Evolutionary conservation across 2,113 vertebrate species (phyloP), one percentile per base, ranked within the genome.

Genomic region (Parotia lawesii): DNA sequence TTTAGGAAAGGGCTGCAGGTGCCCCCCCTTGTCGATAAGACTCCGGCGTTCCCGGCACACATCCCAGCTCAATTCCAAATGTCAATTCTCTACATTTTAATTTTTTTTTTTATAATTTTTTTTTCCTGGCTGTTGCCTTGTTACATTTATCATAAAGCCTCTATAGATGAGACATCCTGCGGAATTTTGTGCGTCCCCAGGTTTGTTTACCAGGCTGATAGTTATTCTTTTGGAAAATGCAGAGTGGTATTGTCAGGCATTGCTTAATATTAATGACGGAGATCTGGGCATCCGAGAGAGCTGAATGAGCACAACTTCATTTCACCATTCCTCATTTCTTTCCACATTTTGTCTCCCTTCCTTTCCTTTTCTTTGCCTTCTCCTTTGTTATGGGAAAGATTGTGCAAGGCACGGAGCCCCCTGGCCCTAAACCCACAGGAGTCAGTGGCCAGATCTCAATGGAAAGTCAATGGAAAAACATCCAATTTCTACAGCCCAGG

Each of bases 31-130:
- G 64, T 38, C 5, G 69, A 80, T 61, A 76, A 82, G 69, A 35
- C 23, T 33, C 17, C 3, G 10, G 35, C 3, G 31, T 64, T 79
- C 62, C 72, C 31, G 10, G 48, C 2, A 0, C 80, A 12, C 72
- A 88, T 67, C 89, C 90, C 62, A 47, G 93, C 86, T 93, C 94
- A 50, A 93, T 95, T 95, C 91, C 95, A 94, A 94, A 94, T 73
- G 96, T 76, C 94, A 96, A 87, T 94, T 92, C 94, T 56, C 90
- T 77, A 72, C 70, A 6, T 93, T 96, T 95, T 62, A 78, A 69
- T 91, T 80, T 74, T 85, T 62, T 65, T 86, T 38, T 65, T 57
- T 76, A 31, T 67, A 67, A 38, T 69, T 83, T 70, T 88, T 88
- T 70, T 58, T 20, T 7, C 14, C 25, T 40, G 53, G 81, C 73